These are phyloP conservation scores for Pygocentrus nattereri DNA, from an alignment of 2,797 vertebrate species.

Conservation along the genomic window DNA sequence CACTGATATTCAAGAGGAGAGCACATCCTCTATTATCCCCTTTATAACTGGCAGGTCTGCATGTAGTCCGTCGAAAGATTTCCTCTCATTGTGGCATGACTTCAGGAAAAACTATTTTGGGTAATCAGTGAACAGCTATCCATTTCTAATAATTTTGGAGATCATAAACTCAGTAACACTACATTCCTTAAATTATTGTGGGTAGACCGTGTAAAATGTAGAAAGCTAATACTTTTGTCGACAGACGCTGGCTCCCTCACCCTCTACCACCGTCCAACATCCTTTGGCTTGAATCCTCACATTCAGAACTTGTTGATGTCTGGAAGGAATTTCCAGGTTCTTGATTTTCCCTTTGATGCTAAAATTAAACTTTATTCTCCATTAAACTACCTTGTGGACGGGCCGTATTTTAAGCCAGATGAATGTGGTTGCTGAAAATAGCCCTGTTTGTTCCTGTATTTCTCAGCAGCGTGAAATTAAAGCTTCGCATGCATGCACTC, in stretches of 20 bases:
- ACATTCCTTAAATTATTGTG: constrained; percentile 55
- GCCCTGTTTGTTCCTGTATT: constrained; percentile 36
- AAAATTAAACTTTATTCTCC: constrained; percentile 52
- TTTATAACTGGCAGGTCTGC: not conserved
- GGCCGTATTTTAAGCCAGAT: constrained; percentile 31
- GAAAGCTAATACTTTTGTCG: constrained; percentile 48
- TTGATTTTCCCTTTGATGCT: constrained; percentile 48
- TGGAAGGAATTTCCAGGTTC: constrained; percentile 51
- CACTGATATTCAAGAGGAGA: not conserved
- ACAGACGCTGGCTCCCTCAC: constrained; percentile 36
- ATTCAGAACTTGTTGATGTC: constrained; percentile 53
- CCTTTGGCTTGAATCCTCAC: constrained; percentile 32
- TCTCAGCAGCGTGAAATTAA: constrained; percentile 48
- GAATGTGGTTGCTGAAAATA: constrained; percentile 48
- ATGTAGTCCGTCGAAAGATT: not conserved
- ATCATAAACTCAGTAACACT: constrained; percentile 38
- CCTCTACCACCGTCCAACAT: constrained; percentile 30
- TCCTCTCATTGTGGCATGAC: not conserved
- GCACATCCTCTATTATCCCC: not conserved
- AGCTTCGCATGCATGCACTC: constrained; percentile 46
- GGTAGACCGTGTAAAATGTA: constrained; percentile 38
- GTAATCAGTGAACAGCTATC: constrained; percentile 11
- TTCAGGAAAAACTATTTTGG: not conserved
- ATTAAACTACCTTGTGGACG: constrained; percentile 36
- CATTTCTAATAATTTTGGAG: constrained; percentile 13